Percentiles rank a stretch among this genome's conserved stretches.
Conservation (phyloP, 2,888 invertebrate genomes). For the Deilephila elpenor region DNA sequence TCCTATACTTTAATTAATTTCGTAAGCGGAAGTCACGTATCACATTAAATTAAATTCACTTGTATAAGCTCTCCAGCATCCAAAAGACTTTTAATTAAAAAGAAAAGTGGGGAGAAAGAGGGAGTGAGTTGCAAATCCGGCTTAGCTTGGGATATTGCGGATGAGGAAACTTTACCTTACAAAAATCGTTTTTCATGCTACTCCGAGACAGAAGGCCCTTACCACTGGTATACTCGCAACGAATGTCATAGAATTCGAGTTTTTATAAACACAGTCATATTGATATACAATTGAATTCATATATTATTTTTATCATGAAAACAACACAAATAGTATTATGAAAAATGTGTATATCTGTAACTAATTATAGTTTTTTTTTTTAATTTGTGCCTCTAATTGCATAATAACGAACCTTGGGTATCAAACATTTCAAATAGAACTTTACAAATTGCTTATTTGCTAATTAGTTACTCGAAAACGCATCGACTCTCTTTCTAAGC, state of each 20-base stretch:
- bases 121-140: conserved; percentile 78
- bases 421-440: too few species aligned
- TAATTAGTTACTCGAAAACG: too few species aligned
- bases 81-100: conserved; percentile 80
- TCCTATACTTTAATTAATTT: conserved; percentile 17
- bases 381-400: too few species aligned
- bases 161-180: conserved; percentile 64
- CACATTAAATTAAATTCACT: conserved; percentile 53
- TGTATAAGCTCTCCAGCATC: conserved; percentile 60
- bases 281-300: too few species aligned
- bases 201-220: conserved; percentile 46
- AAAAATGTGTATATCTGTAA: too few species aligned
- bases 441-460: too few species aligned
- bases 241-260: conserved; percentile 15
- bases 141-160: conserved; percentile 70
- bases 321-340: too few species aligned
- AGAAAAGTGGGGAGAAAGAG: conserved; percentile 63
- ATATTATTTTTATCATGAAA: too few species aligned
- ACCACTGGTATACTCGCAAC: conserved; percentile 40
- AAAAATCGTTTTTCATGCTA: conserved; percentile 70
- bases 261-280: neutral
- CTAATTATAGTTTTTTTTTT: too few species aligned
- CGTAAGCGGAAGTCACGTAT: conserved; percentile 49
- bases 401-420: too few species aligned
- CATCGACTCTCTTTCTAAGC: too few species aligned